Base-by-base conservation (phyloP, 2,888 invertebrate genomes). In the Eutolmus rufibarbis region DNA sequence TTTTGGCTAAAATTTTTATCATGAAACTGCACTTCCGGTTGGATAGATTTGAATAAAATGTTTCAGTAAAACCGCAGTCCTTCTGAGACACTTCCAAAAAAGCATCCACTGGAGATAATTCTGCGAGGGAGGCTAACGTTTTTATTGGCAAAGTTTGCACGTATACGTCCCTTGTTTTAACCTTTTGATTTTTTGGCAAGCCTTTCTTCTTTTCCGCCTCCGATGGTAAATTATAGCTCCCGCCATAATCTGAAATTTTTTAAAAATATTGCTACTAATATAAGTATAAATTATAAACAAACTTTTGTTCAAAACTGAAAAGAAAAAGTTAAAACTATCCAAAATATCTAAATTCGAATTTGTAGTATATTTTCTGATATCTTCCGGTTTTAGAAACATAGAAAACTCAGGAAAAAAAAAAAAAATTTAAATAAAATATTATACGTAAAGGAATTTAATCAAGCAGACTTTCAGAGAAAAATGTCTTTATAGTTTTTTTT, bases 1-100 rank as follows among this genome's bases (percentile, higher is more conserved):
- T 89, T 28, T 91, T 91, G 2, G 93, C 90, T 31, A 94, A 90
- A 79, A 91, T 91, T 87, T 93, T 92, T 1, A 89, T 28, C 19
- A 87, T 78, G 84, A 40, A 46, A 28, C 40, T 19, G 88, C 51
- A 87, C 74, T 79, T 56, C 87, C 85, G 12, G 43, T 74, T 9
- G 79, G n/a, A 46, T 5, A 88, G 74, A 23, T 87, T 78, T 5
- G 87, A 86, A 23, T 86, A 37, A 9, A 89, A 86, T 12, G 84
- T 81, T 82, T 88, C 87, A 40, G 88, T 88, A 56, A 89, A 89
- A 5, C 88, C 89, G 66, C 85, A 88, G 40, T 89, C 88, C 9
- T 74, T 77, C 81, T 89, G 89, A 0, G 86, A 86, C 1, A 89
- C 86, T 79, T 89, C 89, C 8, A 89, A n/a, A 74, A 89, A 89